A percentile compares a stretch with the other conserved stretches of the same genome.
These are phyloP conservation scores for Tetragonula carbonaria DNA, from an alignment of 2,888 invertebrate genomes.

Conservation along the genomic window DNA sequence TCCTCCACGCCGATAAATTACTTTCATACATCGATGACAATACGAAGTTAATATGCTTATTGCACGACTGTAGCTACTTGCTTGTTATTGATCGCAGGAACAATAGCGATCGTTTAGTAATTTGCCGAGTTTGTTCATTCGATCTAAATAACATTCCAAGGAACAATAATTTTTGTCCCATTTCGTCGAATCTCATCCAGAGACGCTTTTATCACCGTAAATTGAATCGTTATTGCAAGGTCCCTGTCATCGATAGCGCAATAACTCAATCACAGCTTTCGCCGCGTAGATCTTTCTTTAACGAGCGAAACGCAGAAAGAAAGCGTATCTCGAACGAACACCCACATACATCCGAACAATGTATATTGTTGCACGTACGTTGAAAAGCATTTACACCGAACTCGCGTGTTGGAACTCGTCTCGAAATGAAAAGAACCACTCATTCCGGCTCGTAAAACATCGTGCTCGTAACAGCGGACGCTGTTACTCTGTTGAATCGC, in stretches of 20 bases:
- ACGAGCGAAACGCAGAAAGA: background rate
- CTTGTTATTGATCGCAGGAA: too few species aligned
- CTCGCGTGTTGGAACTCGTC: background rate
- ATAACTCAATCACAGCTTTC: background rate
- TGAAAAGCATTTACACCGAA: background rate
- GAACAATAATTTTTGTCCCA: too few species aligned
- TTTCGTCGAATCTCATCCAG: background rate
- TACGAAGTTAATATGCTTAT: too few species aligned
- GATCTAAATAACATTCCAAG: background rate
- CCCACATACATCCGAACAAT: too few species aligned
- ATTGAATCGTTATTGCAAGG: background rate
- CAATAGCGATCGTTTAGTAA: background rate
- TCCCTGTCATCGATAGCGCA: background rate
- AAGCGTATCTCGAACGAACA: background rate
- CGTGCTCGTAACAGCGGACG: background rate
- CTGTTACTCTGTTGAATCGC: constrained; percentile 5
- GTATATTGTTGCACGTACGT: background rate
- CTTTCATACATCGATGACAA: too few species aligned
- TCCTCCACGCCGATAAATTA: background rate
- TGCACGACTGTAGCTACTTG: too few species aligned
- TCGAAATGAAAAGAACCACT: background rate
- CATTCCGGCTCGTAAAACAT: constrained; percentile 14
- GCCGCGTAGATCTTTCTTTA: background rate
- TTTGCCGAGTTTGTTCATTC: background rate
- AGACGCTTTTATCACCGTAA: background rate